These are phyloP conservation scores for Eristalis arbustorum DNA, from an alignment of 2,888 invertebrate genomes.

Conservation along the genomic window DNA sequence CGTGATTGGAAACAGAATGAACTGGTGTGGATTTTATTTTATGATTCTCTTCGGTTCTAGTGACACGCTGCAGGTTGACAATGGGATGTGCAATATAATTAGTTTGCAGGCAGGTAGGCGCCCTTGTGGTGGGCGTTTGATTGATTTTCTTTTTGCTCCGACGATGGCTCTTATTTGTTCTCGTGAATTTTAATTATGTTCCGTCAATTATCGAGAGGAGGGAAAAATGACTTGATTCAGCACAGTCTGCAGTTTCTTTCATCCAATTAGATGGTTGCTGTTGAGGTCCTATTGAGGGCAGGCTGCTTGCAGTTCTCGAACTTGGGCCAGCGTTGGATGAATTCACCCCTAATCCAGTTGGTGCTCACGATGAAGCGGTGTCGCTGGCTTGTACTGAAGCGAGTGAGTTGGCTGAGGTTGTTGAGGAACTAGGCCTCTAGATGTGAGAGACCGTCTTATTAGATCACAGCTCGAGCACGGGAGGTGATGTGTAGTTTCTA, in stretches of 20 bases:
- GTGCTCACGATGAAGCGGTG: no score
- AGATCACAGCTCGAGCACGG: no score
- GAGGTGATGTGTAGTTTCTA: no score
- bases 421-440: no score
- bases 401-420: no score
- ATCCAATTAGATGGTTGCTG: background rate
- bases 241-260: background rate
- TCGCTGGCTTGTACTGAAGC: no score
- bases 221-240: background rate
- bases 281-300: no score
- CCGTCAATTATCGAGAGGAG: constrained; percentile 44
- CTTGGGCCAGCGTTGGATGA: no score
- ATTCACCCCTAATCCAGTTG: no score
- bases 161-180: constrained; percentile 9
- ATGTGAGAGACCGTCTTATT: no score
- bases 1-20: constrained; percentile 22
- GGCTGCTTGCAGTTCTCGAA: no score
- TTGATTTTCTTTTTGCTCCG: constrained; percentile 17
- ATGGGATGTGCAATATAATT: constrained; percentile 37
- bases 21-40: constrained; percentile 5
- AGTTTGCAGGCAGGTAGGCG: constrained; percentile 53
- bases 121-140: constrained; percentile 25
- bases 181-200: constrained; percentile 57
- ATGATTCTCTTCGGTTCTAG: constrained; percentile 8
- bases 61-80: constrained; percentile 18